Evolutionary conservation across 2,888 invertebrate genomes (phyloP).

Genomic region (Drosophila ezoana): DNA sequence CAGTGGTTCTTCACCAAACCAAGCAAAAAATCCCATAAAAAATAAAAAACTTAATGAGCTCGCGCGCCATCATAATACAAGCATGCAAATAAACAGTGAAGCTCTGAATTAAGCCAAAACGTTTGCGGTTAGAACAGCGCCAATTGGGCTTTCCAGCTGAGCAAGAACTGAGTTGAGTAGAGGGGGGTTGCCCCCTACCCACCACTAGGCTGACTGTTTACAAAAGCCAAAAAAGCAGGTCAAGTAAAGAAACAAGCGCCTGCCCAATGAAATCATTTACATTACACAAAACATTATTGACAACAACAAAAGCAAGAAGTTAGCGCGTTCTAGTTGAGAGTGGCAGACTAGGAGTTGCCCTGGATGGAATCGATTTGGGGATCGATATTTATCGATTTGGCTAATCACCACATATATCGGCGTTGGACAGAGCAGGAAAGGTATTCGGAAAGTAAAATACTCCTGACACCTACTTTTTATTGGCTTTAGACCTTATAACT

Average conservation of each 20-base stretch:
- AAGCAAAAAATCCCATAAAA: slow-evolving; percentile 1
- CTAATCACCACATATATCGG: too few relatives aligned
- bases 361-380: background rate
- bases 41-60: slow-evolving; percentile 26
- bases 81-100: slow-evolving; percentile 1
- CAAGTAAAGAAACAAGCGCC: slow-evolving; percentile 45
- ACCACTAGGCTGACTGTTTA: slow-evolving; percentile 12
- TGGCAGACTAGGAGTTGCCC: background rate
- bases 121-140: slow-evolving; percentile 51
- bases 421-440: too few relatives aligned
- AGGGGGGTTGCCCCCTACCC: background rate
- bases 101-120: slow-evolving; percentile 10
- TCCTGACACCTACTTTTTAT: too few relatives aligned
- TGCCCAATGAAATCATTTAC: slow-evolving; percentile 46
- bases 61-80: slow-evolving; percentile 18
- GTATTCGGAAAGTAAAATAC: too few relatives aligned
- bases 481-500: too few relatives aligned
- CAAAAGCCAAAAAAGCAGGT: slow-evolving; percentile 43
- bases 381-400: too few relatives aligned
- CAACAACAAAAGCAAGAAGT: slow-evolving; percentile 23
- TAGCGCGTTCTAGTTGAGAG: background rate
- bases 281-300: slow-evolving; percentile 28
- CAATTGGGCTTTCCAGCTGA: slow-evolving; percentile 45
- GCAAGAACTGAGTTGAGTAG: slow-evolving; percentile 7
- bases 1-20: slow-evolving; percentile 29